Evolutionary conservation across 2,797 vertebrate species (phyloP), one percentile per base, ranked within the genome.

Genomic region (Diplodus puntazzo): DNA sequence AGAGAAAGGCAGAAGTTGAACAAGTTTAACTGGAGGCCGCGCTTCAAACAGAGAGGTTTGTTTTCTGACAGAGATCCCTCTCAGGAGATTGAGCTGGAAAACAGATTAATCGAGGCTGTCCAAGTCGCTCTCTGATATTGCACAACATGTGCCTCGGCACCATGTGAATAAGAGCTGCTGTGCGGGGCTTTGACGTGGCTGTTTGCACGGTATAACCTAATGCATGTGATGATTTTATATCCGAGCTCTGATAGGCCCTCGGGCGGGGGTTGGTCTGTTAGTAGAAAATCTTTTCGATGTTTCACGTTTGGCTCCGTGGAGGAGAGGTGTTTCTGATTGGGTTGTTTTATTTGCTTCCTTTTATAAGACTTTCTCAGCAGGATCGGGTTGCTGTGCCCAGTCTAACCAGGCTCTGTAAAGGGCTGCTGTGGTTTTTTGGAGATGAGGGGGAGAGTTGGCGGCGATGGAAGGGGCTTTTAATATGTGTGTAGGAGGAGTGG

Each of bases 61-160:
- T 92, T 93, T 92, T 92, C 86, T 92, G 92, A 91, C 91, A 92
- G 75, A 70, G 90, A 92, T 92, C 86, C 82, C 81, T 94, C 91
- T 92, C 91, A 81, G 87, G 90, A 94, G 89, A 89, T 85, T 64
- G 76, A 75, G 80, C 89, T 90, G 91, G 90, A 88, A 90, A 93
- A 93, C 79, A 91, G 82, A 94, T 93, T 92, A 84, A 90, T 85
- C 74, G 71, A 84, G 77, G 73, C 81, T 50, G 65, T 88, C 88
- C 85, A 82, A 89, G 89, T 86, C 79, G 43, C 77, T 83, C 69
- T 66, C 39, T 53, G 76, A 71, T 77, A 68, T 89, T 90, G 90
- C 82, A 64, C 87, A 93, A 93, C 77, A 64, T 76, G 79, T 60
- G 72, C 71, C 80, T 85, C 50, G 62, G 75, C 61, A 77, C 75